Evolutionary conservation across 2,797 vertebrate species (phyloP).

Genomic region (Varecia variegata): DNA sequence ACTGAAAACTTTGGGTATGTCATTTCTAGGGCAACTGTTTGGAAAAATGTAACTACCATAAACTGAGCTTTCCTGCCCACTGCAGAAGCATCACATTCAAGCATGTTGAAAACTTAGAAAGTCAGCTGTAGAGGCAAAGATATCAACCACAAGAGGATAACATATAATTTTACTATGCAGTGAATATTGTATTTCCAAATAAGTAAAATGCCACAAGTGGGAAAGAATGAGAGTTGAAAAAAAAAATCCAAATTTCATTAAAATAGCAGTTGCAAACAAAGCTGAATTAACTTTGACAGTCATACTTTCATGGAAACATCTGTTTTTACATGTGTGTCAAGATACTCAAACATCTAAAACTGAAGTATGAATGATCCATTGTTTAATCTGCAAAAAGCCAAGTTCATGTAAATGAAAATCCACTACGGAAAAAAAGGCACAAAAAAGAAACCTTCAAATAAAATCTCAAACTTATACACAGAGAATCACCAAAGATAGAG

Average conservation of each 20-base stretch:
- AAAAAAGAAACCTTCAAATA: not conserved
- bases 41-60: not conserved
- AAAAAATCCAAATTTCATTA: slow-evolving; percentile 38
- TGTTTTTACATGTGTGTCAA: slow-evolving; percentile 16
- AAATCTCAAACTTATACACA: not conserved
- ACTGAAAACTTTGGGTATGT: not conserved
- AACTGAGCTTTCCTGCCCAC: not conserved
- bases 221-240: not conserved
- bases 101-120: not conserved
- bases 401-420: not conserved
- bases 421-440: not conserved
- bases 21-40: not conserved
- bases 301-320: slow-evolving; percentile 45
- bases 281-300: slow-evolving; percentile 53
- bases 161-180: not conserved
- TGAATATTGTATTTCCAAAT: slow-evolving; percentile 46
- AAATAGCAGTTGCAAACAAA: slow-evolving; percentile 48
- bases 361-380: slow-evolving; percentile 8
- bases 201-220: slow-evolving; percentile 37
- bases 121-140: slow-evolving; percentile 10
- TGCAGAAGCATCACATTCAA: not conserved
- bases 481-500: not conserved
- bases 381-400: slow-evolving; percentile 24
- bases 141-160: not conserved
- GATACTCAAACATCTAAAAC: not conserved